Base-by-base conservation (phyloP, 2,888 invertebrate species). In the Physocephala rufipes region DNA sequence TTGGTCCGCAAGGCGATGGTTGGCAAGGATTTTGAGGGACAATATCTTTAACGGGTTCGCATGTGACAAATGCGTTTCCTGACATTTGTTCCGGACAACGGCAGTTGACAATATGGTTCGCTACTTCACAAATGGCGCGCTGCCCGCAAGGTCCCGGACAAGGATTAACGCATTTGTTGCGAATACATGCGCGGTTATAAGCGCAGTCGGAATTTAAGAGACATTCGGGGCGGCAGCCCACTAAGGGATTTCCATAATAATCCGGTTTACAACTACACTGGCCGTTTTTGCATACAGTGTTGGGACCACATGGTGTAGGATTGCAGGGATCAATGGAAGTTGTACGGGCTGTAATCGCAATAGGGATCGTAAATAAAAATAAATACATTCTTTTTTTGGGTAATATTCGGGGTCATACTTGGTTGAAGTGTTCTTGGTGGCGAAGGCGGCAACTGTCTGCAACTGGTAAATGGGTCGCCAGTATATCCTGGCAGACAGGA, bases 151-250 rank as follows among this genome's bases (percentile, higher is more conserved):
- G 91, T 74, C 92, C 92, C n/a, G 90, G 90, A 79, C 95, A 95
- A 5, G 95, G 95, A 86, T 95, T 91, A n/a, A 89, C 86, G 81
- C 96, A 96, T 86, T 94, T 94, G 72, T 91, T 92, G 73, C 91
- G 89, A 47, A 92, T 87, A 81, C 96, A 96, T 21, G 95, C 92
- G 81, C 90, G 90, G 80, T 93, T 91, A 65, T 90, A 87, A 1
- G 92, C 87, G 85, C 95, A 96, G 80, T 95, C 95, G 0, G 91
- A 89, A 82, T 92, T 95, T 1, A 93, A 85, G 1, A 93, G 90
- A 84, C 95, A 95, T 85, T 94, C 94, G 0, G 94, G 94, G 77
- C 93, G 89, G 82, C 94, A 95, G 55, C 90, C 91, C 72, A 90
- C 89, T 78, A 90, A 90, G 0, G 95, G 94, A 87, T 94, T 92